These are phyloP conservation scores for Habrosyne pyritoides DNA, from an alignment of 2,888 invertebrate species.

Conservation along the genomic window DNA sequence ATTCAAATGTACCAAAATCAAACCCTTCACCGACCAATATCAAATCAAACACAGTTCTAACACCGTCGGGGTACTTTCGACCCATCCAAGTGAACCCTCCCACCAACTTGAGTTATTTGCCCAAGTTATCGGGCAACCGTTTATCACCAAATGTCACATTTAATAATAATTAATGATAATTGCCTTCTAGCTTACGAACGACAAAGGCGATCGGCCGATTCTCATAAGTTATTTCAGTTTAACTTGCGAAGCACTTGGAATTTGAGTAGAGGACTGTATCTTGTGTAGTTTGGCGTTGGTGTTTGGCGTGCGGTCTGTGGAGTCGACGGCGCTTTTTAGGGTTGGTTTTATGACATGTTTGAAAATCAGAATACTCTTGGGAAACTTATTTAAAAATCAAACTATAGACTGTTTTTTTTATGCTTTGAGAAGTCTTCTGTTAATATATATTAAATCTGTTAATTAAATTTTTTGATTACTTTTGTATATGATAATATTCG, in stretches of 20 bases:
- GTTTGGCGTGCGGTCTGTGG: constrained; percentile 39
- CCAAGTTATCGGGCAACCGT: constrained; percentile 79
- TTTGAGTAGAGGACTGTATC: constrained; percentile 80
- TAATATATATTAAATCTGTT: no score
- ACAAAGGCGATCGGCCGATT: constrained; percentile 82
- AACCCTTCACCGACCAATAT: constrained; percentile 37
- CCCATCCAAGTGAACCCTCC: constrained; percentile 33
- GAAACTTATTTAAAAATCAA: no score
- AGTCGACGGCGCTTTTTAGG: constrained; percentile 24
- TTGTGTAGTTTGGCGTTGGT: constrained; percentile 68
- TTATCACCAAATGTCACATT: constrained; percentile 80
- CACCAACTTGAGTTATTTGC: constrained; percentile 75
- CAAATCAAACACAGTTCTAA: constrained; percentile 57
- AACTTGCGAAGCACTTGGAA: constrained; percentile 74
- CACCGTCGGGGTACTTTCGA: constrained; percentile 38
- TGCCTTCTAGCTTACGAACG: constrained; percentile 78
- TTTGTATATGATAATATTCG: no score
- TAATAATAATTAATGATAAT: constrained; percentile 84
- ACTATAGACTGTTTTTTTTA: no score
- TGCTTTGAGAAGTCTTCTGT: no score
- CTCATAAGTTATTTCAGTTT: constrained; percentile 82
- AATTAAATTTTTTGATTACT: no score
- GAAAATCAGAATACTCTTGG: no score
- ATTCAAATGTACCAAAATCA: neutral
- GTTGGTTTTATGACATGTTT: neutral